Evolutionary conservation across 2,797 vertebrate species (phyloP).

Genomic region (Garrulus glandarius): DNA sequence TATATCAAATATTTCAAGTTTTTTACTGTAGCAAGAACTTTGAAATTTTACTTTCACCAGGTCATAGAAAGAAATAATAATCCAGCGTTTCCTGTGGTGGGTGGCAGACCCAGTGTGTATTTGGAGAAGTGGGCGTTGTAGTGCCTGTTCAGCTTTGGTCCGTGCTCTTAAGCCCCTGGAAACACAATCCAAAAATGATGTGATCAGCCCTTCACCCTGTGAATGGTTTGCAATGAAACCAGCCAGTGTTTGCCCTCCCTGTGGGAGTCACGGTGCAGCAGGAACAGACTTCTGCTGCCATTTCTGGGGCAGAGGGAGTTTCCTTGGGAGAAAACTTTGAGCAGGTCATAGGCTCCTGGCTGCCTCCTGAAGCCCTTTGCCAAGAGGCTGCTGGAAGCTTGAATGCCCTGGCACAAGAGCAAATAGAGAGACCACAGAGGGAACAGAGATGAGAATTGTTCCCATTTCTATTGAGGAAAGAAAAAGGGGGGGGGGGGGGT

Average conservation of each 20-base stretch:
- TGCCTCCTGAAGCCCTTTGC: not conserved
- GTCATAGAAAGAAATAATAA: not conserved
- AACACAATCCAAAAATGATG: not conserved
- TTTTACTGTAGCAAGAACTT: rapidly evolving
- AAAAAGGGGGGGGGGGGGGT: rapidly evolving
- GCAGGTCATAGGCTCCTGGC: not conserved
- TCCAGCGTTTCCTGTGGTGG: not conserved
- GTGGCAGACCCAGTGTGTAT: rapidly evolving
- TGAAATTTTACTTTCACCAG: not conserved
- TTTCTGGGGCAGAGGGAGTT: not conserved
- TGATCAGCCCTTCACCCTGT: not conserved
- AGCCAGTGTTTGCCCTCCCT: not conserved
- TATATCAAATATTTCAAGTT: not conserved
- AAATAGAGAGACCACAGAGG: not conserved
- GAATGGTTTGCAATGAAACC: not conserved
- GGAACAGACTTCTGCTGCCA: not conserved
- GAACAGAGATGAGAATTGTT: not conserved
- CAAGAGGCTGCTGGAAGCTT: not conserved
- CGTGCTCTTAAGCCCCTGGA: rapidly evolving
- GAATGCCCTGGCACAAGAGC: not conserved
- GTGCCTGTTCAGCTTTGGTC: not conserved
- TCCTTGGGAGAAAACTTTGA: not conserved
- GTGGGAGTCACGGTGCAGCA: not conserved
- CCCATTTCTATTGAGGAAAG: not conserved
- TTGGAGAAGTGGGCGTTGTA: not conserved